A percentile compares a stretch with the other conserved stretches of the same genome.
Conservation (phyloP, 2,888 invertebrate genomes). For the Pristionchus entomophagus region DNA sequence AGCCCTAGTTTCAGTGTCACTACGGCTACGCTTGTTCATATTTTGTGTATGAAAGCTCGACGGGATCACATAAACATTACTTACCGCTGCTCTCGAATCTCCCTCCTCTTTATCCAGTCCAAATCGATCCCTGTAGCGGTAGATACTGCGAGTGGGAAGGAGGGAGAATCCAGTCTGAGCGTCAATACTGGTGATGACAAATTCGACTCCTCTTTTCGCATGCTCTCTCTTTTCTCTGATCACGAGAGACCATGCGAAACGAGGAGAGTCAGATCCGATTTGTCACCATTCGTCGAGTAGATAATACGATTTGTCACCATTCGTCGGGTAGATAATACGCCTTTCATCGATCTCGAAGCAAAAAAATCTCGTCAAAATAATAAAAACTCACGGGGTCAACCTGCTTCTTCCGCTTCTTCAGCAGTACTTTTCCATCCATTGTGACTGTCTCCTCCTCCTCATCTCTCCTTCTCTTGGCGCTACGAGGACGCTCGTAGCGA, state of each 20-base stretch:
- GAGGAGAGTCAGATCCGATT: too few species aligned
- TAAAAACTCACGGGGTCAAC: background rate
- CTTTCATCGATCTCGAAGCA: background rate
- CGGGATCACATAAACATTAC: background rate
- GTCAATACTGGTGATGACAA: background rate
- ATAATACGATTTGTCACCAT: too few species aligned
- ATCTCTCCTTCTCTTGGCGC: background rate
- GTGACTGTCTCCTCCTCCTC: background rate
- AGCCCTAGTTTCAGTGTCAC: too few species aligned
- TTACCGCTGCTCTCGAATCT: background rate
- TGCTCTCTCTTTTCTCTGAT: background rate
- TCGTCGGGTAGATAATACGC: background rate
- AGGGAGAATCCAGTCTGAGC: constrained; percentile 16
- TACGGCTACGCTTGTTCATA: background rate
- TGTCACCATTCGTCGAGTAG: too few species aligned
- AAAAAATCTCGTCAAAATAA: background rate
- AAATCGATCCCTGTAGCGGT: background rate
- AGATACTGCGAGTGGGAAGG: background rate
- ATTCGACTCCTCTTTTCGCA: background rate
- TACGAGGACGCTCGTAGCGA: too few species aligned
- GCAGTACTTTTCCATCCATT: background rate
- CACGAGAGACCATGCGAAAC: background rate
- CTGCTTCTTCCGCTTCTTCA: background rate
- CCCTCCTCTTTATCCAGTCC: background rate
- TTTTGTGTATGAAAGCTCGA: background rate